Evolutionary conservation across 1,140 invertebrate genomes (phyloP), one percentile per base, ranked within the genome.

Genomic region (Zaprionus davidi): DNA sequence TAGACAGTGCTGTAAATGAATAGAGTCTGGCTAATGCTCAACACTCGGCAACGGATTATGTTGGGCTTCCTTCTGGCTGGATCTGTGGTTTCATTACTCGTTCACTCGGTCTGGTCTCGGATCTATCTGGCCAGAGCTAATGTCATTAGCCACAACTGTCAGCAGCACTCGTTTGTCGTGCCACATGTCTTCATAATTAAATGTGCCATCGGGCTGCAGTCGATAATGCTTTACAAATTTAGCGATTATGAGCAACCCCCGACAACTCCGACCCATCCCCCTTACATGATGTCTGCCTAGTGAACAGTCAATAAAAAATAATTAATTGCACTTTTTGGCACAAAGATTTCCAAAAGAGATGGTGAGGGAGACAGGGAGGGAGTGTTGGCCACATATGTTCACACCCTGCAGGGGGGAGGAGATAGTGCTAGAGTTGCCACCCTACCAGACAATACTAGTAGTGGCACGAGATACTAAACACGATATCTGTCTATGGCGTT

Each of bases 141-240:
- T 87, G 84, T 71, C 85, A 88, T 88, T 88, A 88, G 85, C 76
- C 78, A 85, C 85, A 88, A 88, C 85, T 88, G 85, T 88, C 85
- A 75, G 74, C 85, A 56, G 2, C 44, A 51, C 34, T 78, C 59
- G n/a, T 7, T 46, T 17, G 59, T 65, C 28, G 31, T 34, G 85
- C 85, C 84, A 88, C 85, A 88, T 88, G 85, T 88, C 85, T 85
- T 85, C 49, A 88, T 88, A 88, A 88, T 88, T 85, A 88, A 88
- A 79, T 81, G 86, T 80, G 63, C 84, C 76, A 49, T 17, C 41
- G 41, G n/a, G 5, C 60, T 58, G 51, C 55, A 64, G 81, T 55
- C 81, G 74, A 79, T 87, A 88, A 87, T 88, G 71, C 84, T 82
- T 70, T 56, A 88, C 84, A 88, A 88, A 88, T 88, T 88, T 77